Conservation (phyloP, 2,888 invertebrate genomes). For the Tineola bisselliella region DNA sequence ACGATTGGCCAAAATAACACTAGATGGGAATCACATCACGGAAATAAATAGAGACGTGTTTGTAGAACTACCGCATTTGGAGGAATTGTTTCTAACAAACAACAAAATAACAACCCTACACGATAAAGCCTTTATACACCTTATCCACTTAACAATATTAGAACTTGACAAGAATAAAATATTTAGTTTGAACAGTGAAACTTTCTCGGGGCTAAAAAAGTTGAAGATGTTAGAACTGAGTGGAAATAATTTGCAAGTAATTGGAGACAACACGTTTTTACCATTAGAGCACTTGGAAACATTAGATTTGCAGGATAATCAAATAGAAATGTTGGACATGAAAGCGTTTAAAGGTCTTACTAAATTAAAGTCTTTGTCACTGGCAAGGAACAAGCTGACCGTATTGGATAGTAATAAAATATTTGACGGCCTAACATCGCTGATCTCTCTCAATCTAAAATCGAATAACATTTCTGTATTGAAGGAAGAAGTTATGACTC, state of each 20-base stretch:
- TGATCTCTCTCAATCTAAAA: conserved; percentile 40
- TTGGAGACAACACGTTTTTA: conserved; percentile 79
- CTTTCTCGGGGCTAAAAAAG: conserved; percentile 76
- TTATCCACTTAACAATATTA: conserved; percentile 75
- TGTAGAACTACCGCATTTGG: conserved; percentile 73
- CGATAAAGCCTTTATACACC: conserved; percentile 80
- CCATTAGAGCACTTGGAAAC: conserved; percentile 37
- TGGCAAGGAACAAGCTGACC: conserved; percentile 41
- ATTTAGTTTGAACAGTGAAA: conserved; percentile 77
- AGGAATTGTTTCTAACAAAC: conserved; percentile 79
- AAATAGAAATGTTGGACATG: conserved; percentile 55
- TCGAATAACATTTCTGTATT: conserved; percentile 41
- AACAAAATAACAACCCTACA: conserved; percentile 88
- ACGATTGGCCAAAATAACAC: conserved; percentile 69
- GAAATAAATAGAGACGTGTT: conserved; percentile 80
- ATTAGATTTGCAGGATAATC: conserved; percentile 48
- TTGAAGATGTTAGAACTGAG: conserved; percentile 76
- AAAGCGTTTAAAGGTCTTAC: conserved; percentile 48
- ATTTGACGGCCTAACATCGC: conserved; percentile 35
- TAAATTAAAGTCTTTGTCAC: conserved; percentile 35
- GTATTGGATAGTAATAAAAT: conserved; percentile 38
- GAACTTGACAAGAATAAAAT: conserved; percentile 81
- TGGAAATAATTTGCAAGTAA: conserved; percentile 76
- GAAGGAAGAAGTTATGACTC: conserved; percentile 38
- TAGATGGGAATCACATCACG: conserved; percentile 77